Percentiles rank a stretch among this genome's conserved stretches.
These are phyloP conservation scores for honey bee (Apis mellifera) DNA, from an alignment of 1,140 invertebrate species.

Conservation along the genomic window DNA sequence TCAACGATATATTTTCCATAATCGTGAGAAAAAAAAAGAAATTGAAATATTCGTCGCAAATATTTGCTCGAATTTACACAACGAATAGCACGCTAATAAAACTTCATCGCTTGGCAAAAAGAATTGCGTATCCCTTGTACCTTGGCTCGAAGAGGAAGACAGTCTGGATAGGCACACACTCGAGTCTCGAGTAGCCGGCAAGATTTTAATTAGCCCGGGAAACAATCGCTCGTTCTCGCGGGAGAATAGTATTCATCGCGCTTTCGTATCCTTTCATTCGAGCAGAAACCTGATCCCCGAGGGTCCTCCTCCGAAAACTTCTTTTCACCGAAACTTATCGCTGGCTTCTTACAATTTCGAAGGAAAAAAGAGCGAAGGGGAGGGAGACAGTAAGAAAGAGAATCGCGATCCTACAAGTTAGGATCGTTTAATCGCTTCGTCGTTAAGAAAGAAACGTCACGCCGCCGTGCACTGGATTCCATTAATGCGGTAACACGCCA, in stretches of 20 bases:
- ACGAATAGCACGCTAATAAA: neutral
- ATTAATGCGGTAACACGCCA: neutral
- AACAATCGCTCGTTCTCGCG: slow-evolving; percentile 5
- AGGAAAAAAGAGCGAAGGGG: too few relatives aligned
- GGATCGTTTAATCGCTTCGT: neutral
- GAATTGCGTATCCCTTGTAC: neutral
- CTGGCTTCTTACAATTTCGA: neutral
- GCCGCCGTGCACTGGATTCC: too few relatives aligned
- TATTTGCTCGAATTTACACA: too few relatives aligned
- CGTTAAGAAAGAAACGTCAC: neutral
- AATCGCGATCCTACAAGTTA: neutral
- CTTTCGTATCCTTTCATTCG: slow-evolving; percentile 5
- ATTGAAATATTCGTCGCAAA: too few relatives aligned
- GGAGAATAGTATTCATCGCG: neutral
- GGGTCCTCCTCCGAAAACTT: slow-evolving; percentile 10
- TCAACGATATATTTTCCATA: too few relatives aligned
- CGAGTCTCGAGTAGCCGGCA: neutral
- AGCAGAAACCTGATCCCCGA: neutral
- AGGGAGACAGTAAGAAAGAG: neutral
- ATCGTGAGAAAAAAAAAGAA: too few relatives aligned
- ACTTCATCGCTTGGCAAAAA: neutral
- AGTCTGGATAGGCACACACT: too few relatives aligned
- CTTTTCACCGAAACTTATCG: slow-evolving; percentile 2
- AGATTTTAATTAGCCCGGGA: slow-evolving; percentile 14
- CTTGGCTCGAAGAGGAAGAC: neutral